These are phyloP conservation scores for Eupeodes latifasciatus DNA, from an alignment of 2,888 invertebrate genomes.

Conservation along the genomic window DNA sequence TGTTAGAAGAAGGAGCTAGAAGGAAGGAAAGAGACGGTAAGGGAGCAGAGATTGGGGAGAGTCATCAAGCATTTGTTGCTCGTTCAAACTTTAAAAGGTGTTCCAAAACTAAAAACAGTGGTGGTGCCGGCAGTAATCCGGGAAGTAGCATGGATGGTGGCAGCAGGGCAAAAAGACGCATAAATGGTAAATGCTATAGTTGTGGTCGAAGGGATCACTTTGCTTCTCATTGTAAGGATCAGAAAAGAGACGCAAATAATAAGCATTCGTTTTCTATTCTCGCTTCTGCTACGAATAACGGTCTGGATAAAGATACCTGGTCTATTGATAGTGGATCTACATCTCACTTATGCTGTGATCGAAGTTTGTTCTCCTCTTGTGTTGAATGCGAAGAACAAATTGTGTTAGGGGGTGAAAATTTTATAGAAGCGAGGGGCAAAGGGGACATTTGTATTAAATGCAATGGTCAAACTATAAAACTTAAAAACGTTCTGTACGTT, in stretches of 20 bases:
- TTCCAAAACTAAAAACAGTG: background rate
- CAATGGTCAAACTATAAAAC: too few relatives aligned
- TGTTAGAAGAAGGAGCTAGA: too few relatives aligned
- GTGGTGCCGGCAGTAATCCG: background rate
- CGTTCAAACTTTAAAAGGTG: too few relatives aligned
- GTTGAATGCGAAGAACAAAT: slow-evolving; percentile 23
- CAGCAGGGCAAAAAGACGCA: background rate
- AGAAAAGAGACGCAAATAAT: background rate
- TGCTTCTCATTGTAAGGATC: slow-evolving; percentile 25
- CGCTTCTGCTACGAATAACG: slow-evolving; percentile 3
- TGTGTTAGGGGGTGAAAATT: slow-evolving; percentile 19
- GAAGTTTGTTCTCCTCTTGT: slow-evolving; percentile 22
- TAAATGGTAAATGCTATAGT: background rate
- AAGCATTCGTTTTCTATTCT: slow-evolving; percentile 37
- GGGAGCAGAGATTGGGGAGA: too few relatives aligned
- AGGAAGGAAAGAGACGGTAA: too few relatives aligned
- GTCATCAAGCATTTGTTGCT: too few relatives aligned
- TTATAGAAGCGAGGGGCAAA: too few relatives aligned
- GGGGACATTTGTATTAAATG: too few relatives aligned
- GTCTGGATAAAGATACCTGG: slow-evolving; percentile 22
- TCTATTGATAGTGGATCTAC: slow-evolving; percentile 42
- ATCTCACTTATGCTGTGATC: slow-evolving; percentile 41
- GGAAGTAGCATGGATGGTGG: background rate
- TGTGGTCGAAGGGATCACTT: slow-evolving; percentile 60
- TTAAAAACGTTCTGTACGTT: too few relatives aligned